A percentile compares a stretch with the other conserved stretches of the same genome.
Conservation (phyloP, 2,888 invertebrate genomes). For the Drosophila setosimentum region DNA sequence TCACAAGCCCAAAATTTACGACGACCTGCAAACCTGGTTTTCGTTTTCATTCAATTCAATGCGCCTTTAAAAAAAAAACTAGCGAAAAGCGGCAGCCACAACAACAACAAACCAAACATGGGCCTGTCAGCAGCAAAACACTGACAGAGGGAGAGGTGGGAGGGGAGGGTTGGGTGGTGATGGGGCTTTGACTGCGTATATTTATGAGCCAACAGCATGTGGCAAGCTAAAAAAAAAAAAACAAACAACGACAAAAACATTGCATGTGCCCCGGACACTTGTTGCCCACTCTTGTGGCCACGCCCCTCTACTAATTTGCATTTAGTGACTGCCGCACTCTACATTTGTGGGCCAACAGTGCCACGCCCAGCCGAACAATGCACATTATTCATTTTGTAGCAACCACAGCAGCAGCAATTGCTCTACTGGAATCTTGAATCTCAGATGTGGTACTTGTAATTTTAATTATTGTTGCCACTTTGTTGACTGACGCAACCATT, state of each 20-base stretch:
- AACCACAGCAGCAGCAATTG: slow-evolving; percentile 13
- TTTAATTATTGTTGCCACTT: slow-evolving; percentile 65
- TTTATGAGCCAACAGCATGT: slow-evolving; percentile 74
- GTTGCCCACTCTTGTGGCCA: slow-evolving; percentile 33
- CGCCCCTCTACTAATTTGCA: slow-evolving; percentile 68
- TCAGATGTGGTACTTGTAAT: slow-evolving; percentile 37
- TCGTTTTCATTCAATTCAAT: slow-evolving; percentile 78
- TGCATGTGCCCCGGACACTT: slow-evolving; percentile 47
- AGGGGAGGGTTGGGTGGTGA: slow-evolving; percentile 21
- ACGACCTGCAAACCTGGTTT: slow-evolving; percentile 78
- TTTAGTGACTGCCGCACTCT: slow-evolving; percentile 62
- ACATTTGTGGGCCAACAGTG: slow-evolving; percentile 54
- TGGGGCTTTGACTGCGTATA: slow-evolving; percentile 35
- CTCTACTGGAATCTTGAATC: slow-evolving; percentile 31
- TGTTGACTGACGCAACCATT: slow-evolving; percentile 63
- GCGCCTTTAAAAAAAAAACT: slow-evolving; percentile 37
- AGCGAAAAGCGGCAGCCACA: slow-evolving; percentile 15
- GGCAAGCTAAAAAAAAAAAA: slow-evolving; percentile 54
- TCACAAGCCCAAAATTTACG: slow-evolving; percentile 62
- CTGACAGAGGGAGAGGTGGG: slow-evolving; percentile 4
- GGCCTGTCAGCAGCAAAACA: slow-evolving; percentile 62
- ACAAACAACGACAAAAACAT: slow-evolving; percentile 10
- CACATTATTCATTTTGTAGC: slow-evolving; percentile 62
- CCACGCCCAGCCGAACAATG: slow-evolving; percentile 63
- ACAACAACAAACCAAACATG: slow-evolving; percentile 55